Evolutionary conservation across 2,797 vertebrate species (phyloP), one percentile per base, ranked within the genome.

Genomic region (Betta splendens): DNA sequence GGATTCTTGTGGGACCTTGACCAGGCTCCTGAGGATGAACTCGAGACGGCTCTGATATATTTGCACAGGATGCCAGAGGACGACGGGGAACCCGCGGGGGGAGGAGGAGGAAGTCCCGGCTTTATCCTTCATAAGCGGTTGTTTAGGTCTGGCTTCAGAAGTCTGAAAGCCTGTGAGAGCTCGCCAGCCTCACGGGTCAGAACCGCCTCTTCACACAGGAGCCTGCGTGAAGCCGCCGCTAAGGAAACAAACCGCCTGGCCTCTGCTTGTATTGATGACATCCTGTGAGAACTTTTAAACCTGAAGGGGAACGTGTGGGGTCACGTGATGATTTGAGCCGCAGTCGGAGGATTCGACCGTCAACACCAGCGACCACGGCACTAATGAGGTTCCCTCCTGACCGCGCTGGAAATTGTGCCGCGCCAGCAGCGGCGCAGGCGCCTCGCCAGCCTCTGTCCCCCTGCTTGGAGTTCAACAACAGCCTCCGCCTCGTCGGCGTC

Each of bases 391-490:
- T n/a, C n/a, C n/a, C n/a, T n/a, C n/a, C n/a, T n/a, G n/a, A n/a
- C n/a, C n/a, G n/a, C n/a, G n/a, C n/a, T 83, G 80, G 85, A 90
- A 89, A 89, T 83, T 81, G 75, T 84, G 86, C 84, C 12, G 57
- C 87, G 81, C 74, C 80, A 89, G 87, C 87, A 84, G 69, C 78
- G n/a, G n/a, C n/a, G n/a, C n/a, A n/a, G n/a, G n/a, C n/a, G n/a
- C n/a, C n/a, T n/a, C n/a, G n/a, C n/a, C n/a, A n/a, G n/a, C n/a
- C n/a, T n/a, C n/a, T n/a, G n/a, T n/a, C n/a, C n/a, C n/a, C n/a
- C 75, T 80, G 75, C 83, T 83, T 85, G 79, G 85, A 84, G 89
- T 90, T 91, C 83, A 87, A 92, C 89, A 92, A 88, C n/a, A 88
- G 86, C 75, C n/a, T n/a, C n/a, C n/a, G n/a, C n/a, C n/a, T n/a